These are phyloP conservation scores for Drosophila planitibia DNA, from an alignment of 2,888 invertebrate genomes.

Conservation along the genomic window DNA sequence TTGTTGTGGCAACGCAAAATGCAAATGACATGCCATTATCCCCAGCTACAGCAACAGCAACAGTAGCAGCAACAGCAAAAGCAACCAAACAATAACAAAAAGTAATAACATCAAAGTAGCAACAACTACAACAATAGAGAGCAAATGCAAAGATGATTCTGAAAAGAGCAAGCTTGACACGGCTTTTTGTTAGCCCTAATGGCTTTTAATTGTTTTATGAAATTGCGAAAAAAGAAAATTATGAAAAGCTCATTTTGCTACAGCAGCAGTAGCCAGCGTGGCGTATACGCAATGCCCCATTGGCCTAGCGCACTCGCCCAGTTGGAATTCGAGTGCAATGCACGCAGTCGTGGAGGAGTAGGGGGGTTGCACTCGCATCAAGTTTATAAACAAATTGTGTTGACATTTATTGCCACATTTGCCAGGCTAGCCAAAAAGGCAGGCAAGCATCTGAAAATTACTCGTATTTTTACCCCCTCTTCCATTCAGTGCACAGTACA, in stretches of 20 bases:
- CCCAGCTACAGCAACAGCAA: conserved; percentile 32
- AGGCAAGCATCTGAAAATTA: conserved; percentile 27
- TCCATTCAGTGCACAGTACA: conserved; percentile 1
- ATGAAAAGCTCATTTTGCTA: conserved; percentile 30
- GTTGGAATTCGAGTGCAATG: conserved; percentile 52
- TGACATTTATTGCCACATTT: conserved; percentile 62
- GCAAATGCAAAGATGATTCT: conserved; percentile 50
- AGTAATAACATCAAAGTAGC: conserved; percentile 8
- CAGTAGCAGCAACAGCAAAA: conserved; percentile 8
- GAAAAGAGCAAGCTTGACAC: conserved; percentile 35
- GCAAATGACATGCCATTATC: conserved; percentile 76
- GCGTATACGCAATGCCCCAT: conserved; percentile 34
- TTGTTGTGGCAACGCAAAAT: conserved; percentile 60
- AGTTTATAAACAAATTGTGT: conserved; percentile 40
- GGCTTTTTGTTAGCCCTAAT: conserved; percentile 74
- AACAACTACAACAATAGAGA: conserved; percentile 23
- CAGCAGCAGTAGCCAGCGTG: conserved; percentile 11
- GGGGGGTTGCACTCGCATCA: neutral
- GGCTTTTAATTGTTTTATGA: conserved; percentile 79
- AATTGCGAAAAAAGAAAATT: conserved; percentile 62
- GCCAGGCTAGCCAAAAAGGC: conserved; percentile 23
- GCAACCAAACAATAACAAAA: conserved; percentile 7
- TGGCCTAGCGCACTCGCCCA: conserved; percentile 54
- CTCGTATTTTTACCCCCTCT: conserved; percentile 5
- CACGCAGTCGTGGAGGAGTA: neutral